Evolutionary conservation across 2,888 invertebrate species (phyloP), one percentile per base, ranked within the genome.

Genomic region (Lepidochitona cinerea): DNA sequence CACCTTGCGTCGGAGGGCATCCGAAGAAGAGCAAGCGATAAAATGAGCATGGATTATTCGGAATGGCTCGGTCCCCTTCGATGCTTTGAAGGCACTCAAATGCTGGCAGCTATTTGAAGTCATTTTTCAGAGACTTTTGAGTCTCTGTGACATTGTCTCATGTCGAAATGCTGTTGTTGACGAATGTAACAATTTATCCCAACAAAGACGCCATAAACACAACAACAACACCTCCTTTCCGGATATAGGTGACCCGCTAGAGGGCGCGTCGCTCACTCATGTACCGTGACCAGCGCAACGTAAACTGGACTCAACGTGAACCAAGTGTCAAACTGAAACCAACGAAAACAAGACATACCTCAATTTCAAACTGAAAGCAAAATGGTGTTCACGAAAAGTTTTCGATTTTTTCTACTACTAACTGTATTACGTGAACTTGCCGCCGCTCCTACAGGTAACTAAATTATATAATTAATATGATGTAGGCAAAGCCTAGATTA

Each of bases 31-130:
- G 90, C 95, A 95, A 80, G 96, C 94, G 67, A 91, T 86, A 91
- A 97, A 96, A 92, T 95, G 95, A 80, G 95, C 94, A 92, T 96
- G 95, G 85, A 97, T 94, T 85, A 96, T 93, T 92, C 93, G 93
- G 90, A 94, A 95, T 67, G 94, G 93, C 90, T 93, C 93, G 79
- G 94, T 93, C 84, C 95, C 95, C 91, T 94, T 94, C 70, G 93
- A 93, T 87, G 94, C 93, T 93, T 96, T 96, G 92, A 95, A 95
- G 92, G 93, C 93, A 91, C 93, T 94, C 89, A 96, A 92, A 92
- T 96, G 96, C 91, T 93, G 93, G 91, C 96, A 96, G 89, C 94
- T 94, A 93, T 96, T 91, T 95, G 94, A 53, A 96, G 91, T 37
- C 94, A 92, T 96, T 96, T 96, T 74, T 95, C 93, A 74, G 49